These are phyloP conservation scores for Drosophila lacteicornis DNA, from an alignment of 1,140 invertebrate genomes.

Conservation along the genomic window DNA sequence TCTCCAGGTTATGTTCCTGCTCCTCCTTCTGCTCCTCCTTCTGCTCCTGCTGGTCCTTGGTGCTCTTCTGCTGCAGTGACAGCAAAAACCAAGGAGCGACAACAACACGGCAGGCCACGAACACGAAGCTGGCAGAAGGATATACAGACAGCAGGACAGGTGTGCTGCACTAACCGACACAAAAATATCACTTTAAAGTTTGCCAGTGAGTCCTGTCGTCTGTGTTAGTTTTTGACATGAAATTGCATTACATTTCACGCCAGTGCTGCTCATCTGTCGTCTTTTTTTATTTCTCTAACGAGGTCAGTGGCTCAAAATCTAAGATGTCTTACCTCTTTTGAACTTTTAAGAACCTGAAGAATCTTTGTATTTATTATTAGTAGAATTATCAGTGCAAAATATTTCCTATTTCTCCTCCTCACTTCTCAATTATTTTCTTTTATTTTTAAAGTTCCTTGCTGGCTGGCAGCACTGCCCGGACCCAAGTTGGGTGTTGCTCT, in stretches of 20 bases:
- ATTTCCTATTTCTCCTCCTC: too few relatives aligned
- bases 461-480: slow-evolving; percentile 14
- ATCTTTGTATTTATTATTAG: too few relatives aligned
- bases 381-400: too few relatives aligned
- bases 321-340: too few relatives aligned
- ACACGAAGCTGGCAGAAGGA: slow-evolving; percentile 20
- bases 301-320: neutral
- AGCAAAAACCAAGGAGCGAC: slow-evolving; percentile 60
- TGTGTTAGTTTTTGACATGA: slow-evolving; percentile 80
- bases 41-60: slow-evolving; percentile 10
- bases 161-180: slow-evolving; percentile 71
- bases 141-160: slow-evolving; percentile 56
- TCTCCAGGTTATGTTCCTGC: slow-evolving; percentile 1
- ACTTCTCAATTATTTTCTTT: too few relatives aligned
- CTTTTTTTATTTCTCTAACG: neutral
- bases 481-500: slow-evolving; percentile 38
- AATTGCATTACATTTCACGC: slow-evolving; percentile 80
- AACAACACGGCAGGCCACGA: slow-evolving; percentile 35
- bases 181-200: slow-evolving; percentile 84
- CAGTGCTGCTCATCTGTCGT: slow-evolving; percentile 3
- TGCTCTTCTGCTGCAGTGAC: slow-evolving; percentile 59
- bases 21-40: neutral
- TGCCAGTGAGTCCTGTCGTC: slow-evolving; percentile 60
- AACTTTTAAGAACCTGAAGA: too few relatives aligned
- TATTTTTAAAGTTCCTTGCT: neutral